Evolutionary conservation across 1,140 invertebrate species (phyloP).

Genomic region (Anadara kagoshimensis): DNA sequence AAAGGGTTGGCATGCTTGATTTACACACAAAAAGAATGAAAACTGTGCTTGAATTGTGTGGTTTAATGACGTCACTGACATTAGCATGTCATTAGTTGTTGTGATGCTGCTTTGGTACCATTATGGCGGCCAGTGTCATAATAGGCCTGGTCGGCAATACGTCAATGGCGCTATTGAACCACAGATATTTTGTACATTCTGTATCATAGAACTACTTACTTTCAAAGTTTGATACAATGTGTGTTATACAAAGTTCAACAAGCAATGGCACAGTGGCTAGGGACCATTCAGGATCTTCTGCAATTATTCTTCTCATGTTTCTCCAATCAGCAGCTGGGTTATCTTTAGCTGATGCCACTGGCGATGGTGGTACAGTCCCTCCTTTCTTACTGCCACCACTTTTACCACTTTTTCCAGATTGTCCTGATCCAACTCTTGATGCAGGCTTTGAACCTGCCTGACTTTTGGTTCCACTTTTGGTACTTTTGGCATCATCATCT

Average conservation of each 20-base stretch:
- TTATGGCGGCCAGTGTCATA: no score
- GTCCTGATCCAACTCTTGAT: constrained; percentile 56
- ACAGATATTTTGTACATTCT: neutral
- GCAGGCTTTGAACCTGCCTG: constrained; percentile 51
- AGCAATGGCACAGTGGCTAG: constrained; percentile 73
- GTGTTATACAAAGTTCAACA: constrained; percentile 66
- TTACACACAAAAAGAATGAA: no score
- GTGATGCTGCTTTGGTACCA: no score
- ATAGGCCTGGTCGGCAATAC: no score
- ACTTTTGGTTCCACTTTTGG: constrained; percentile 55
- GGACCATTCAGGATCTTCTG: constrained; percentile 74
- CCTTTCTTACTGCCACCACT: constrained; percentile 49
- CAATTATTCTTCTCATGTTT: constrained; percentile 74
- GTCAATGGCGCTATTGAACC: no score
- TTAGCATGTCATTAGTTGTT: no score
- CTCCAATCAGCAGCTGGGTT: constrained; percentile 70
- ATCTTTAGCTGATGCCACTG: constrained; percentile 56
- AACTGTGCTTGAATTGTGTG: no score
- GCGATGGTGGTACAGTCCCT: constrained; percentile 44
- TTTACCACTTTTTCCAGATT: constrained; percentile 58
- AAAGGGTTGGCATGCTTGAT: no score
- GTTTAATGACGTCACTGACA: no score
- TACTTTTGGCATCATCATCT: constrained; percentile 57
- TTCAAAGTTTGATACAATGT: constrained; percentile 72
- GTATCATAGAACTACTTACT: constrained; percentile 56